Base-by-base conservation (phyloP, 64 coral and sea anemone genomes). In the Montipora foliosa region DNA sequence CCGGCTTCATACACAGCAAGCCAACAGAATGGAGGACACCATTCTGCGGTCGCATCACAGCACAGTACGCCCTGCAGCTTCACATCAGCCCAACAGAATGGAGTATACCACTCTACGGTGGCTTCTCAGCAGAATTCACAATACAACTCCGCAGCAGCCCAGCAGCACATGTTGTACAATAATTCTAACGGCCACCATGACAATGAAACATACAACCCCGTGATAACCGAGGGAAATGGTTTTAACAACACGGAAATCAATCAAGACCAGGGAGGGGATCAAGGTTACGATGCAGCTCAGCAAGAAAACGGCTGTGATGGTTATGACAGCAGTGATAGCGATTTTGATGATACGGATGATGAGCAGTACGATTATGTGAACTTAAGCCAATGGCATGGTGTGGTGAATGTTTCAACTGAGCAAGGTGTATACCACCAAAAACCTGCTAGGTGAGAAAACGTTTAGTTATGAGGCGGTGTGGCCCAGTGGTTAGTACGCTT, bases 281-380 rank as follows among this genome's bases (percentile, higher is more conserved):
- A 80, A 22, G 78, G 51, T 58, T 24, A 80, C 12, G 10, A 22
- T 29, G 48, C 49, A 8, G 77, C 77, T 52, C 77, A 20, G 25
- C 51, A 37, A 52, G 51, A 81, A 24, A 81, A 81, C 17, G 59
- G 81, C 2, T 84, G 48, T 84, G 82, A 86, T 72, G 82, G 66
- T 45, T 86, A 86, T 86, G 82, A 86, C 44, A 70, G 82, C 62
- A 84, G 62, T 49, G 82, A 86, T 71, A 86, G 64, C 16, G 82
- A 86, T 6, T 86, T 86, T 71, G 82, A 86, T 51, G 82, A 86
- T 10, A 61, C 79, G 2, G 82, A 22, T n/a, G 47, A 86, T 69
- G 55, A 67, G 49, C 44, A 4, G 44, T 49, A 86, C 68, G 82
- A 72, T 48, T 86, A 86, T 47, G 82, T 71, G 44, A 86, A 86